Base-by-base conservation (phyloP, 2,888 invertebrate species). In the Piscicola geometra region DNA sequence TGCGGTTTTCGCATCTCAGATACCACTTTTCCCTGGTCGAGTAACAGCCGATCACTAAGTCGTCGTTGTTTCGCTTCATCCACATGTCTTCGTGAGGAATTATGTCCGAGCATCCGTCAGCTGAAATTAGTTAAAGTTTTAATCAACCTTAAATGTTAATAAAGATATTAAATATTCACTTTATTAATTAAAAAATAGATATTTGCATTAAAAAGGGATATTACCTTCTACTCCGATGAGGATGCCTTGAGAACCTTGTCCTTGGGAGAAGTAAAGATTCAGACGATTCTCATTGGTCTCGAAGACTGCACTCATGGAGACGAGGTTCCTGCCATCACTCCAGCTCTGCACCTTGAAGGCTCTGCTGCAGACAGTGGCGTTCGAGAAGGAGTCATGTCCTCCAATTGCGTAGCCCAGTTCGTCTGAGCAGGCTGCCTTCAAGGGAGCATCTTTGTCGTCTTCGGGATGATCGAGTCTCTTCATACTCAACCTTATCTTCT, bases 121-220 rank as follows among this genome's bases (percentile, higher is more conserved):
- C 78, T 78, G 75, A 0, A 75, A 71, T 0, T 21, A 28, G 35
- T 0, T 41, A 32, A 69, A n/a, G n/a, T n/a, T n/a, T n/a, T n/a
- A n/a, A 18, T n/a, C n/a, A 60, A 1, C 9, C 15, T 5, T 9
- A 9, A 41, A 41, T 9, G 5, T 5, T 41, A 5, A 56, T 21
- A n/a, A n/a, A n/a, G n/a, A n/a, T n/a, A n/a, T n/a, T n/a, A 56
- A 56, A 56, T n/a, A 56, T 56, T 56, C 9, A 3, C 9, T 47
- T 47, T 21, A 47, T 15, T 47, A 47, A 47, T 9, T 47, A 47
- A 47, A 15, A 47, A 9, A 47, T 47, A 47, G n/a, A n/a, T n/a
- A n/a, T n/a, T n/a, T n/a, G n/a, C n/a, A n/a, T n/a, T n/a, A n/a
- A n/a, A n/a, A n/a, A n/a, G n/a, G n/a, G 12, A 47, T 15, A 47